Percentiles rank a stretch among this genome's conserved stretches.
Evolutionary conservation across 2,888 invertebrate genomes (phyloP).

Genomic region (Tetranychus truncatus): DNA sequence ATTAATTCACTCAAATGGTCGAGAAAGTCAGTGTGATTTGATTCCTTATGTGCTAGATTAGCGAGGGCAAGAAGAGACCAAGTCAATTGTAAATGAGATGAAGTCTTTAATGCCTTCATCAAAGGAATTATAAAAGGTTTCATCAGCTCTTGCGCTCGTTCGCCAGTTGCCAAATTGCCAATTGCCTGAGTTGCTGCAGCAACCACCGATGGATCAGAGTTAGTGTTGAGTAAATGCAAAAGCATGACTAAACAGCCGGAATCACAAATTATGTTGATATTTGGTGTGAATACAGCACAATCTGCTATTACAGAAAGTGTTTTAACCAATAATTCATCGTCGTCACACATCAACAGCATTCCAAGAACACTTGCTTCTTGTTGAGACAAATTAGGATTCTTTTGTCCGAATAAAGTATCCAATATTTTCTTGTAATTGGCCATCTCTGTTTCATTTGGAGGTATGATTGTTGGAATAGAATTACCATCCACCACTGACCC

Average conservation of each 20-base stretch:
- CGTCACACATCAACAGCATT: constrained; percentile 36
- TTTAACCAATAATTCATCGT: constrained; percentile 36
- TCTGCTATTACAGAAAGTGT: constrained; percentile 38
- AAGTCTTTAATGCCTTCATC: neutral
- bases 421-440: constrained; percentile 7
- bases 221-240: constrained; percentile 34
- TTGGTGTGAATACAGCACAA: constrained; percentile 38
- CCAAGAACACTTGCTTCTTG: constrained; percentile 36
- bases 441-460: constrained; percentile 12
- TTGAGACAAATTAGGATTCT: constrained; percentile 12
- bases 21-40: constrained; percentile 20
- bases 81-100: constrained; percentile 33
- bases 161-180: constrained; percentile 39
- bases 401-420: constrained; percentile 11
- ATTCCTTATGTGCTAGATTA: constrained; percentile 36
- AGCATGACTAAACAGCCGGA: constrained; percentile 37
- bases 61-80: constrained; percentile 39
- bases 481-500: neutral
- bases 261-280: constrained; percentile 37
- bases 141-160: constrained; percentile 27
- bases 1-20: constrained; percentile 20
- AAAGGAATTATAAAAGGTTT: neutral
- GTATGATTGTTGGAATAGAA: neutral
- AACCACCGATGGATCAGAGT: constrained; percentile 33
- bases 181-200: constrained; percentile 36